These are phyloP conservation scores for Myotis daubentonii DNA, from an alignment of 2,797 vertebrate genomes.

Conservation along the genomic window DNA sequence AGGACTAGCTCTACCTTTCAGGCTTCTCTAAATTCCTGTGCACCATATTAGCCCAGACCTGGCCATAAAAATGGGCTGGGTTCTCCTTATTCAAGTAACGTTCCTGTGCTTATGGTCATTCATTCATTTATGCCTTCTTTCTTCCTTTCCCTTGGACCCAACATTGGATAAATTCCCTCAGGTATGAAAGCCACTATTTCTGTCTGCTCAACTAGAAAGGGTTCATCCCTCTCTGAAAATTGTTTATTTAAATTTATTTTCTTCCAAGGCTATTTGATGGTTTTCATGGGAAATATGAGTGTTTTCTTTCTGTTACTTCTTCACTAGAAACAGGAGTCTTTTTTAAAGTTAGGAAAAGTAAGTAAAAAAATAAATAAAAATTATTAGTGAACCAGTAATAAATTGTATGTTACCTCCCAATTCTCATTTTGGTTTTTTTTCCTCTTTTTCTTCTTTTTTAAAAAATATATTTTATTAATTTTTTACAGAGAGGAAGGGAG, in stretches of 20 bases:
- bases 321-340: neutral
- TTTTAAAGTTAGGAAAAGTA: neutral
- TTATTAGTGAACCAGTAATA: conserved; percentile 12
- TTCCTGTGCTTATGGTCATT: neutral
- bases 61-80: neutral
- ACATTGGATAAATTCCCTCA: neutral
- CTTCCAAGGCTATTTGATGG: neutral
- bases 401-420: neutral
- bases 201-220: neutral
- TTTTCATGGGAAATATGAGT: conserved; percentile 20
- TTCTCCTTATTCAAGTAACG: neutral
- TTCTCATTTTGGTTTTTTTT: neutral
- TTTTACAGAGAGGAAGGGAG: no score
- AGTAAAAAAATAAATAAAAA: conserved; percentile 26
- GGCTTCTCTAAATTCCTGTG: neutral
- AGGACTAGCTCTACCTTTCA: neutral
- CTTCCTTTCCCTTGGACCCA: neutral
- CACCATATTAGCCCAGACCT: neutral
- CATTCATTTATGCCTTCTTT: no score
- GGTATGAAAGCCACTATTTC: neutral
- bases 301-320: neutral
- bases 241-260: neutral
- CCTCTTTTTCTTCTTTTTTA: neutral
- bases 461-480: no score
- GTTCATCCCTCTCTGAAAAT: neutral